Conservation (phyloP, 1,140 invertebrate genomes). For the Drosophila kikkawai region DNA sequence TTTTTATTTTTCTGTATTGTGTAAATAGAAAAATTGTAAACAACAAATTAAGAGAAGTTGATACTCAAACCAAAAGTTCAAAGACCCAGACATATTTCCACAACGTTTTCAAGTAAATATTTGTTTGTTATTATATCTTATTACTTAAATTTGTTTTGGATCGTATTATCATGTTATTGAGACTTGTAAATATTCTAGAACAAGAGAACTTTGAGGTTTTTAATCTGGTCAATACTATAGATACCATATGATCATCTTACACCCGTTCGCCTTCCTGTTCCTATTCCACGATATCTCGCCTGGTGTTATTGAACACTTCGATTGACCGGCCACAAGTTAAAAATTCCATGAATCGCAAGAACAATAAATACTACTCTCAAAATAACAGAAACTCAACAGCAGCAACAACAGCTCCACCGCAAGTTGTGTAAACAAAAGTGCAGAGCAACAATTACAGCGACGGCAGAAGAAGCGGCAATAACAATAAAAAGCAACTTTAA, state of each 20-base stretch:
- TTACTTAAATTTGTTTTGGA: not conserved
- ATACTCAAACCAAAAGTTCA: not conserved
- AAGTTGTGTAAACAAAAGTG: slow-evolving; percentile 79
- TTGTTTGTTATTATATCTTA: slow-evolving; percentile 9
- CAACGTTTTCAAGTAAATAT: not conserved
- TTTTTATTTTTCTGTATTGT: not conserved
- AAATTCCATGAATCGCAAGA: slow-evolving; percentile 75
- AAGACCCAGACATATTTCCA: slow-evolving; percentile 5
- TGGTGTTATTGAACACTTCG: slow-evolving; percentile 62
- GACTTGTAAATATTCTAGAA: not conserved
- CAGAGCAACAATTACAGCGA: slow-evolving; percentile 43
- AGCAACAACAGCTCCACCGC: slow-evolving; percentile 39
- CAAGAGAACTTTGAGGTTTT: not conserved
- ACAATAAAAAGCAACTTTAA: slow-evolving; percentile 65
- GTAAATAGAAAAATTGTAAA: not conserved
- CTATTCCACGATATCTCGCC: slow-evolving; percentile 14
- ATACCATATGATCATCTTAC: not conserved
- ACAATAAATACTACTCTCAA: slow-evolving; percentile 71
- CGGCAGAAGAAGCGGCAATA: slow-evolving; percentile 33
- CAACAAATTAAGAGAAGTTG: not conserved
- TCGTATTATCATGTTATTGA: not conserved
- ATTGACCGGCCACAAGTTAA: slow-evolving; percentile 47
- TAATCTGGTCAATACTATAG: not conserved
- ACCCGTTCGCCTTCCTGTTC: slow-evolving; percentile 3
- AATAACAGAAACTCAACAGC: slow-evolving; percentile 52